Evolutionary conservation across 1,140 invertebrate species (phyloP), one percentile per base, ranked within the genome.

Genomic region (Drosophila dunni): DNA sequence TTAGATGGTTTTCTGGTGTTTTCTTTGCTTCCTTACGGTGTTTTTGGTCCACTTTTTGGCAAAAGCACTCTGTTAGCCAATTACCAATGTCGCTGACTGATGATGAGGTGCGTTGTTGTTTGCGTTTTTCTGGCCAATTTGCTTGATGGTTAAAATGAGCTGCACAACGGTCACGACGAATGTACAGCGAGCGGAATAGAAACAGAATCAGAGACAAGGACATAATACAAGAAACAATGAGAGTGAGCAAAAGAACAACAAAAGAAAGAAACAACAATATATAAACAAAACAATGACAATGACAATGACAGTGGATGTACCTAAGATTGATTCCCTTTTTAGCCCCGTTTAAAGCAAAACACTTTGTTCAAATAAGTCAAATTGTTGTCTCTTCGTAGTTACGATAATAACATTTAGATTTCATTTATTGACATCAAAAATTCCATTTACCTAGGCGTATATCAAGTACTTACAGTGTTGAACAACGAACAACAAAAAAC

Each of bases 341-440:
- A 13, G 1, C 9, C 69, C n/a, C 8, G 1, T 13, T 10, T 1
- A 29, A 33, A 11, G 8, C 9, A 29, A 7, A 33, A 29, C 40
- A 10, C 40, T 11, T 4, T 13, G 4, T 1, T 15, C 10, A 29
- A 50, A 58, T 42, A 58, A 67, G 9, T n/a, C 7, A 20, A 44
- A 36, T 62, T 78, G 34, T 20, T 38, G 46, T 61, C 15, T 33
- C 1, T 56, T 53, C 48, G 58, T 15, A 51, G 53, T 65, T 70
- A 86, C 82, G 79, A 80, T 86, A 77, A 81, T 74, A 80, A 88
- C 84, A 88, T 88, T 75, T 45, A 88, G 84, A 76, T 62, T 76
- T 65, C 20, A 80, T 88, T 89, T 88, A 88, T 88, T 88, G 80
- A 88, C 84, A 89, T 84, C 77, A 83, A 88, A 84, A 84, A 84